A percentile compares a stretch with the other conserved stretches of the same genome.
phyloP scores from a whole-genome alignment of 1,140 invertebrate species.

The Lepidotrigona ventralis region DNA sequence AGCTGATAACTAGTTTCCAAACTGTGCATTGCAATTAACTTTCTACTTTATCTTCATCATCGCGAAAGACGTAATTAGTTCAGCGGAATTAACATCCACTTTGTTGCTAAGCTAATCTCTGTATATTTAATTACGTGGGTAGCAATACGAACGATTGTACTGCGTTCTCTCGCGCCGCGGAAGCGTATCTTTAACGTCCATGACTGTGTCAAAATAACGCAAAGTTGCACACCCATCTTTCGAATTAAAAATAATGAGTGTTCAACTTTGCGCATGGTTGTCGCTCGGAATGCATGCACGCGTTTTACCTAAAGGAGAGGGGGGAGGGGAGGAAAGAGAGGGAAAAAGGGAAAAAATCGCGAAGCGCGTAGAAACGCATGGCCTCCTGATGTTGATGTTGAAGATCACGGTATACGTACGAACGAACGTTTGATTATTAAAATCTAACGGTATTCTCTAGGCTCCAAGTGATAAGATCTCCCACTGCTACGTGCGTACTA shows the following conservation, averaged over 20 bases:
- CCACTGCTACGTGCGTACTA: no score
- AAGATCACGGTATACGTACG: background rate
- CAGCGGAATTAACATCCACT: background rate
- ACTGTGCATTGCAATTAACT: background rate
- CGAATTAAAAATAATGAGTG: conserved; percentile 28
- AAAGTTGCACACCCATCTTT: background rate
- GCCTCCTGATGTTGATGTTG: background rate
- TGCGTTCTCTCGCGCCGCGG: background rate
- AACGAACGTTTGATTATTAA: background rate
- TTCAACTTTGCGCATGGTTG: conserved; percentile 1
- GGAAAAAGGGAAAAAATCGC: background rate
- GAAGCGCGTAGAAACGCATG: conserved; percentile 1
- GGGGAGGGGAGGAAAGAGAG: no score
- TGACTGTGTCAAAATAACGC: background rate
- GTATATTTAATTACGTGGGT: background rate
- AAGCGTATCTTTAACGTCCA: background rate
- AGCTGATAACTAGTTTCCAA: background rate
- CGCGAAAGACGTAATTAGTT: background rate
- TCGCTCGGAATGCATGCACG: background rate
- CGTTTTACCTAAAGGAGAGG: background rate
- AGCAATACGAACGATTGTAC: background rate
- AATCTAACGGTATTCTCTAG: no score
- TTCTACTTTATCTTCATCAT: no score
- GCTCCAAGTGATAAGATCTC: no score
- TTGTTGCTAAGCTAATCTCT: background rate